phyloP scores from a whole-genome alignment of 1,140 invertebrate genomes.

The Heliconius eleuchia region DNA sequence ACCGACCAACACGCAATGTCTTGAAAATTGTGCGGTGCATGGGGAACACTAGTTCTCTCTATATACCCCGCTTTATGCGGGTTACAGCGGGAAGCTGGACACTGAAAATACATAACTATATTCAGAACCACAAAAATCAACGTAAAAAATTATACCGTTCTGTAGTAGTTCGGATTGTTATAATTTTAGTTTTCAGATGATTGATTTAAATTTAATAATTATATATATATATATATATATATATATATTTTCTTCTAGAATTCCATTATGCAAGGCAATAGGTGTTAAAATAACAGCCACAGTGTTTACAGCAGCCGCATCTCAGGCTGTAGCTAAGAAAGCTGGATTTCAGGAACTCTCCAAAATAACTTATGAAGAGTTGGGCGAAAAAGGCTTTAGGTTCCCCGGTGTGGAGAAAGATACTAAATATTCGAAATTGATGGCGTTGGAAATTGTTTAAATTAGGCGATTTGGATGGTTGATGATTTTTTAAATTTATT shows the following conservation, averaged over 20 bases:
- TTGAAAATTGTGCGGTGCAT: background rate
- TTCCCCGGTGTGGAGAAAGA: constrained; percentile 72
- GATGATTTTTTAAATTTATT: no score
- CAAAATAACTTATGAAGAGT: constrained; percentile 71
- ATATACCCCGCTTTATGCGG: background rate
- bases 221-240: background rate
- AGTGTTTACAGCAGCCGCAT: constrained; percentile 76
- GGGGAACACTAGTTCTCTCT: background rate
- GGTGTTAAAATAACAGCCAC: constrained; percentile 73
- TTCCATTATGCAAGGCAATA: constrained; percentile 70
- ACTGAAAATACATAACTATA: no score
- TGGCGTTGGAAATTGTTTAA: constrained; percentile 62
- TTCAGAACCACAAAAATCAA: no score
- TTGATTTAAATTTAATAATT: no score
- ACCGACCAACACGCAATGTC: background rate
- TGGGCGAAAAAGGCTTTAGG: constrained; percentile 62
- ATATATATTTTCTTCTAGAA: constrained; percentile 51
- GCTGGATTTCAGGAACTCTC: constrained; percentile 69
- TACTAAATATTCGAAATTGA: constrained; percentile 69
- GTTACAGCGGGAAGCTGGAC: background rate
- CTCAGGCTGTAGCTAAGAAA: constrained; percentile 75
- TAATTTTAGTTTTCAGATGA: no score
- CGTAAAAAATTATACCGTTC: no score
- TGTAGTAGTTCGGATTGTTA: no score
- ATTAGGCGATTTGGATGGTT: background rate